These are phyloP conservation scores for Epizoanthus stellaris DNA, from an alignment of 92 coral and sea anemone genomes.

Conservation along the genomic window DNA sequence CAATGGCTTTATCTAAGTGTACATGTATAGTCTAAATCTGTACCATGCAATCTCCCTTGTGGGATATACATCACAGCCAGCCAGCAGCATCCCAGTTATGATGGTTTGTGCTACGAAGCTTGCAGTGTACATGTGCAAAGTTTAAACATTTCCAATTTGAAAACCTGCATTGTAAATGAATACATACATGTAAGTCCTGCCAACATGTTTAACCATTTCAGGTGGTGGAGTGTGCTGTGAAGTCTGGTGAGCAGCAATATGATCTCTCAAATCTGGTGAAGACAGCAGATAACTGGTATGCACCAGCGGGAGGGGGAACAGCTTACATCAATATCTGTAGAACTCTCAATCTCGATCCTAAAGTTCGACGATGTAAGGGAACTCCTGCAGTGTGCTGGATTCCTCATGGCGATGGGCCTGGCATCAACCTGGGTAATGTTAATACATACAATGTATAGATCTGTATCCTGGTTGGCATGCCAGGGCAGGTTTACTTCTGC, in stretches of 20 bases:
- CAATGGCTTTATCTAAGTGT: too few species aligned
- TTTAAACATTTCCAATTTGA: too few species aligned
- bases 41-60: too few species aligned
- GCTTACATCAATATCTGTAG: constrained; percentile 92
- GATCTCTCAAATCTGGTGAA: constrained; percentile 81
- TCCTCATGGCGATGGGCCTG: constrained; percentile 25
- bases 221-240: constrained; percentile 78
- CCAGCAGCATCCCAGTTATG: too few species aligned
- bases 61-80: too few species aligned
- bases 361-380: constrained; percentile 68
- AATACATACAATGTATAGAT: too few species aligned
- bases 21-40: too few species aligned
- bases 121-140: too few species aligned
- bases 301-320: constrained; percentile 43
- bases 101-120: too few species aligned
- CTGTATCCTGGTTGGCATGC: not conserved
- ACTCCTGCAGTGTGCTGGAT: constrained; percentile 78
- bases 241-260: constrained; percentile 74
- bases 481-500: not conserved
- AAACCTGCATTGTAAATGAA: too few species aligned
- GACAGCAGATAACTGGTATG: constrained; percentile 77
- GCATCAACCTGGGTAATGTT: constrained; percentile 66
- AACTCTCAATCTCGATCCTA: constrained; percentile 66
- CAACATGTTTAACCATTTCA: constrained; percentile 1
- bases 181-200: too few species aligned